Evolutionary conservation across 1,140 invertebrate species (phyloP), one percentile per base, ranked within the genome.

Genomic region (Oncopodura yosiiana): DNA sequence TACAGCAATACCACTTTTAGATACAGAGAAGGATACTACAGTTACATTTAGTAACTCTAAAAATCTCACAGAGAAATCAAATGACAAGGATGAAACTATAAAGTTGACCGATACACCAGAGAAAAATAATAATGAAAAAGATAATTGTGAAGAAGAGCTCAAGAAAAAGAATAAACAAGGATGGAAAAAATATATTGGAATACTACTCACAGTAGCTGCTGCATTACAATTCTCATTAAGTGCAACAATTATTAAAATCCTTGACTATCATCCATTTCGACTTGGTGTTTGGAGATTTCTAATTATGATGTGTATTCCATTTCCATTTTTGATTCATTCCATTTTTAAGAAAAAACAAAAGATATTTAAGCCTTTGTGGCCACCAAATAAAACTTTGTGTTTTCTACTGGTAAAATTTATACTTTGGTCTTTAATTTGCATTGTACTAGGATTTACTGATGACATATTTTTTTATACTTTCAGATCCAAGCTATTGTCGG

Each of bases 211-310:
- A 16, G 16, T 56, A 3, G 37, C 32, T 5, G 46, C 54, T 1
- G 54, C 54, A 18, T 8, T 56, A n/a, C 32, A 26, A 14, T 56
- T 26, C 36, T 50, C 54, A 3, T 6, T 48, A 9, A 56, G 54
- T 29, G 54, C 38, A 12, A 18, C 50, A 1, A 36, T 50, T 3
- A 56, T 56, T 8, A 56, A 56, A 38, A 23, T 50, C 14, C 8
- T 56, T 8, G 32, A 38, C 16, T 56, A 50, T 27, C 46, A 56
- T 29, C 48, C 54, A 6, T 56, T 50, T 29, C 50, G 50, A 21
- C 16, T 56, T 18, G 54, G 54, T 3, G 54, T 56, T 1, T 56
- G 54, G 54, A n/a, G 54, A 29, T 56, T 50, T 37, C 12, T 32
- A n/a, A 12, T 37, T 6, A 56, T 56, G 54, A 36, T 37, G 27